These are phyloP conservation scores for Syrrhaptes paradoxus DNA, from an alignment of 2,113 vertebrate species.

Conservation along the genomic window DNA sequence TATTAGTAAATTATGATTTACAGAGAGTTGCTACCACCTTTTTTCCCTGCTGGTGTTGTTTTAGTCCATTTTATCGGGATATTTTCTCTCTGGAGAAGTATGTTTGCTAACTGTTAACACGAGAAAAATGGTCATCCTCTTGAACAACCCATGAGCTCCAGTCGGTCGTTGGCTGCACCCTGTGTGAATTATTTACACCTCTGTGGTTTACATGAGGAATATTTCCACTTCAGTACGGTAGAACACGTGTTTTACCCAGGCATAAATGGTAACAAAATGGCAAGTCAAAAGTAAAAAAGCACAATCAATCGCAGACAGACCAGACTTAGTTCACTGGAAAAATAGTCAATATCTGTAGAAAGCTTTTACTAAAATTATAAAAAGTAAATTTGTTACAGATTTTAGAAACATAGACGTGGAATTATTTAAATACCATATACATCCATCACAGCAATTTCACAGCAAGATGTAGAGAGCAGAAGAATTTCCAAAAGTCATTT, in stretches of 20 bases:
- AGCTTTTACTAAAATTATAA: not conserved
- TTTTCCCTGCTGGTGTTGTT: not conserved
- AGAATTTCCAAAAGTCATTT: not conserved
- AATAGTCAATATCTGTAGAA: not conserved
- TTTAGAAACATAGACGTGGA: not conserved
- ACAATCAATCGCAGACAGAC: not conserved
- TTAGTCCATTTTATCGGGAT: not conserved
- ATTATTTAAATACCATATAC: not conserved
- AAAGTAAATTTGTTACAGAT: not conserved
- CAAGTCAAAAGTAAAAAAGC: not conserved
- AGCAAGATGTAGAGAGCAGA: not conserved
- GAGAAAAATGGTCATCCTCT: not conserved
- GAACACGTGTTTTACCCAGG: not conserved
- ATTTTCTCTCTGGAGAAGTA: not conserved
- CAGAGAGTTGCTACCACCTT: not conserved
- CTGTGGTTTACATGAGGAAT: not conserved
- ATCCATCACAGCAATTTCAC: not conserved
- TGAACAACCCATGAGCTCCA: not conserved
- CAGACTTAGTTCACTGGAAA: not conserved
- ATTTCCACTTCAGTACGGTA: not conserved
- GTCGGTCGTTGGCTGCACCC: not conserved
- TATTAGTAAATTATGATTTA: not conserved
- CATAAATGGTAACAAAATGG: not conserved
- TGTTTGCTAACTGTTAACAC: slow-evolving; percentile 3
- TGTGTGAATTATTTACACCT: not conserved